A percentile compares a stretch with the other conserved stretches of the same genome.
Evolutionary conservation across 2,888 invertebrate species (phyloP).

Genomic region (Kryphioiulus occultus): DNA sequence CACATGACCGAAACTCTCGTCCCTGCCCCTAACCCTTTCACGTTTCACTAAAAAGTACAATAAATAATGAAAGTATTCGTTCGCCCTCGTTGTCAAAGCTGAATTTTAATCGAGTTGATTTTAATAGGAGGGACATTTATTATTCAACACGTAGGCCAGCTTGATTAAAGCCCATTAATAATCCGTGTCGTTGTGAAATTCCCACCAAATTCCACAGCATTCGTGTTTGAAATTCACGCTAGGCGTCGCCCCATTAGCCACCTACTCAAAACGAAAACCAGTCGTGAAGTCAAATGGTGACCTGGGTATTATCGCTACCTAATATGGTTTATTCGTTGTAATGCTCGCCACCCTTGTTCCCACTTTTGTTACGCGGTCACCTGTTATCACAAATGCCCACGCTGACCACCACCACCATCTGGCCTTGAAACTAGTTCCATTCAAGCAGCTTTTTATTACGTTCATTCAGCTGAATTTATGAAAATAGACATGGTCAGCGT

Average conservation of each 20-base stretch:
- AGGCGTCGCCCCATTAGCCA: conserved; percentile 12
- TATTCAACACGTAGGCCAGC: conserved; percentile 12
- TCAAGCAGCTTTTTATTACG: conserved; percentile 26
- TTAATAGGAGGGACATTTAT: background rate
- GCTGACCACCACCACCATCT: background rate
- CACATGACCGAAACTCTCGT: background rate
- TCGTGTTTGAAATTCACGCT: background rate
- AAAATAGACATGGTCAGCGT: background rate
- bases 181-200: background rate
- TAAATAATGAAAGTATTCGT: conserved; percentile 10
- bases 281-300: background rate
- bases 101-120: background rate
- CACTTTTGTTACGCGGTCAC: conserved; percentile 40
- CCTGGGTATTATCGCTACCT: background rate
- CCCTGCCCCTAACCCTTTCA: background rate
- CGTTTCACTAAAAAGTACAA: background rate
- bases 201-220: background rate
- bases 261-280: conserved; percentile 33
- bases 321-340: conserved; percentile 29
- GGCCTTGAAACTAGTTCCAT: conserved; percentile 12
- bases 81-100: background rate
- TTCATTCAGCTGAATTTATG: background rate
- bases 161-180: background rate
- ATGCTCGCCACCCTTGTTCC: background rate
- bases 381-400: background rate